These are phyloP conservation scores for Caranx ignobilis DNA, from an alignment of 2,113 vertebrate genomes.

Conservation along the genomic window DNA sequence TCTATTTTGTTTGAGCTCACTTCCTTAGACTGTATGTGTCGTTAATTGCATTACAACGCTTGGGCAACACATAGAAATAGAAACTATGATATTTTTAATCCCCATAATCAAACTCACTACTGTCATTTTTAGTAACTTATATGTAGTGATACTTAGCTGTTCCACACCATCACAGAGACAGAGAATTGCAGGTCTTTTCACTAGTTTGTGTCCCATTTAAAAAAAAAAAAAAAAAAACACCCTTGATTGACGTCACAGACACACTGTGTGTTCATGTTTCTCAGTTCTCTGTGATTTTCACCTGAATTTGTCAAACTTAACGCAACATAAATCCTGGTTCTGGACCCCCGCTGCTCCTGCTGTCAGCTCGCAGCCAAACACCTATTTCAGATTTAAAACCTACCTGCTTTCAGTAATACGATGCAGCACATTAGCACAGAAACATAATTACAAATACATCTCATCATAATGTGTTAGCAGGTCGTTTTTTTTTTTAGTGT, in stretches of 20 bases:
- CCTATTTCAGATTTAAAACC: background rate
- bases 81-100: background rate
- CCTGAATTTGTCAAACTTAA: conserved; percentile 7
- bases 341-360: conserved; percentile 27
- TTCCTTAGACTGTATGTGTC: background rate
- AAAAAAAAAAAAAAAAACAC: background rate
- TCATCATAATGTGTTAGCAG: background rate
- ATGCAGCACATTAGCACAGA: background rate
- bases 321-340: background rate
- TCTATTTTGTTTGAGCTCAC: background rate
- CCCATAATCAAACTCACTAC: background rate
- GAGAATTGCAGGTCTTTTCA: background rate
- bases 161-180: background rate
- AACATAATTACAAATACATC: background rate
- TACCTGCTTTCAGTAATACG: background rate
- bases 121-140: background rate
- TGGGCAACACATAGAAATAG: background rate
- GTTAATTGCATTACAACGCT: background rate
- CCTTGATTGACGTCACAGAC: conserved; percentile 4
- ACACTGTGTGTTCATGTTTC: conserved; percentile 1
- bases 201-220: background rate
- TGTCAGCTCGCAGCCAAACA: conserved; percentile 1
- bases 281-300: background rate
- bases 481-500: background rate
- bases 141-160: background rate